Conservation (phyloP, 2,113 vertebrate species). For the Verasper variegatus region DNA sequence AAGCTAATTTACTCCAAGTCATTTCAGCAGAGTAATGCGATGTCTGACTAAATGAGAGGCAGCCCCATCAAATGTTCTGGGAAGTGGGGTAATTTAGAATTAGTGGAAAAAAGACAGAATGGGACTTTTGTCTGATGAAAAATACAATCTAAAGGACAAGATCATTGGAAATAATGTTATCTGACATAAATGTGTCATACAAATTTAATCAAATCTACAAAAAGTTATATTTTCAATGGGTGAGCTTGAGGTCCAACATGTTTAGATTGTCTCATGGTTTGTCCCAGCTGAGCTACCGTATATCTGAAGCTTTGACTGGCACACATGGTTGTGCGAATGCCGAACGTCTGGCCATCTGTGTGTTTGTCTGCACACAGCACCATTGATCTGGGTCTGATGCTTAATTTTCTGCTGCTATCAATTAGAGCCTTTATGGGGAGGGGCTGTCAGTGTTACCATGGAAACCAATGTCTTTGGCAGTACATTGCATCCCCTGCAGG, state of each 20-base stretch:
- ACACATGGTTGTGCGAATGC: background rate
- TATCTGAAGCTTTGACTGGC: constrained; percentile 11
- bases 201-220: too few relatives aligned
- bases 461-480: constrained; percentile 61
- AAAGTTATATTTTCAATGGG: background rate
- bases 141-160: background rate
- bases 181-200: too few relatives aligned
- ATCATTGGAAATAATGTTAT: too few relatives aligned
- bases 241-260: constrained; percentile 9
- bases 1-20: too few relatives aligned
- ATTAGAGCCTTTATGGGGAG: constrained; percentile 65
- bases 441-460: constrained; percentile 64
- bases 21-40: constrained; percentile 49
- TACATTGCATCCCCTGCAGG: constrained; percentile 48
- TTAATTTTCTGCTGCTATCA: constrained; percentile 64
- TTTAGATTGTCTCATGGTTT: background rate
- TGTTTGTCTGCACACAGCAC: constrained; percentile 27
- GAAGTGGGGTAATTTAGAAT: too few relatives aligned
- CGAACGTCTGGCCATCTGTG: constrained; percentile 1
- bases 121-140: background rate
- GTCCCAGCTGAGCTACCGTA: constrained; percentile 7
- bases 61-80: constrained; percentile 40
- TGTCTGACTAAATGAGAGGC: constrained; percentile 46
- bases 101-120: background rate
- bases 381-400: constrained; percentile 17